Base-by-base conservation (phyloP, 2,797 vertebrate genomes). In the Buphagus erythrorhynchus region DNA sequence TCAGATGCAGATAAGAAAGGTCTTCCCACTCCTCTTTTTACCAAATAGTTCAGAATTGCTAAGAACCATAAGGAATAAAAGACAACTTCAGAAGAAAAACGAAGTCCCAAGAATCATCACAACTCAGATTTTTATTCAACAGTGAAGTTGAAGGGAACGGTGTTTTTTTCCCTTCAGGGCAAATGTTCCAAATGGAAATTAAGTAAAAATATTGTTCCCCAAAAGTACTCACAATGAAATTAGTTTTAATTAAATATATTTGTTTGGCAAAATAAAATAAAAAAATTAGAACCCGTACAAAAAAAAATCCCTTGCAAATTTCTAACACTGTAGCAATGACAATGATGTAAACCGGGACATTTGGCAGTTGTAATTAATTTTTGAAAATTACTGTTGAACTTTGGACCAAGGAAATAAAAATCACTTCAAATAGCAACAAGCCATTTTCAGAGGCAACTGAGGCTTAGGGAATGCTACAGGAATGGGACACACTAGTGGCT, bases 211-310 rank as follows among this genome's bases (percentile, higher is more conserved):
- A 93, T 45, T n/a, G 66, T 87, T 84, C 82, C 88, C 95, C 91
- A 61, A 96, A 98, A 97, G 88, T 97, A 98, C 96, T 97, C 93
- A 97, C 92, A 96, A 97, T 96, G 97, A 95, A 94, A 97, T 96
- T 97, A 96, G 92, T 98, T 95, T 96, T 98, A 97, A 97, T 98
- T 98, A 99, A 99, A 99, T 99, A 98, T 97, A 98, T 98, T 98
- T 97, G 96, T 97, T 98, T 98, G 98, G 97, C 98, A 98, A 98
- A 98, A 96, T 96, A 98, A 98, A 97, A 93, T 92, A 51, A 97
- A 98, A 98, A 98, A 98, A 98, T 98, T 97, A 98, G 97, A 98
- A 97, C 98, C 97, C 97, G 96, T 98, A 98, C 97, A 97, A 97
- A 97, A 98, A 98, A 93, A 96, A 96, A 98, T 98, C 97, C 97